A percentile compares a stretch with the other conserved stretches of the same genome.
Conservation (phyloP, 2,113 vertebrate genomes). For the Phaethornis superciliosus region DNA sequence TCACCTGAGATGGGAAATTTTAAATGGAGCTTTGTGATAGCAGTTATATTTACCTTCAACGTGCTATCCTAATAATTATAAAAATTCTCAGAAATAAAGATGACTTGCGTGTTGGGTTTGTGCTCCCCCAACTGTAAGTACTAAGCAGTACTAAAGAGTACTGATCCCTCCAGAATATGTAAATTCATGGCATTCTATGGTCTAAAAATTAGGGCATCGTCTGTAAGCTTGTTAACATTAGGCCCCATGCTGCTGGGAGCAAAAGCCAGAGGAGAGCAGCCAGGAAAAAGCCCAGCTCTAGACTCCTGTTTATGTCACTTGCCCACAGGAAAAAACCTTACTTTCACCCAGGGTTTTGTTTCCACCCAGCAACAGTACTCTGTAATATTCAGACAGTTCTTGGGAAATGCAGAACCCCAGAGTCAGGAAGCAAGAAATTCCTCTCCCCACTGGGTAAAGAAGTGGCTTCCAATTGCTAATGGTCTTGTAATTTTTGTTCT, state of each 20-base stretch:
- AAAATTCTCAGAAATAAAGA: not conserved
- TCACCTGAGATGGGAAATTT: not conserved
- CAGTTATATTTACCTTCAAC: not conserved
- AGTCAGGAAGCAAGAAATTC: not conserved
- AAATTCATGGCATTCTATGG: not conserved
- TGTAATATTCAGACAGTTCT: not conserved
- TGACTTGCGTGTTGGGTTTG: not conserved
- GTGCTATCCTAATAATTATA: not conserved
- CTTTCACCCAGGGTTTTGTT: not conserved
- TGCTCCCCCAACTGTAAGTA: no score
- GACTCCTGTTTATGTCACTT: not conserved
- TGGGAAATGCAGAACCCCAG: not conserved
- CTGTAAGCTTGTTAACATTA: not conserved
- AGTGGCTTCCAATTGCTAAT: not conserved
- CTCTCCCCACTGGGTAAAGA: not conserved
- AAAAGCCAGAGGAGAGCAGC: not conserved
- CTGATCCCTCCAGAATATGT: not conserved
- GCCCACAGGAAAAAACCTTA: not conserved
- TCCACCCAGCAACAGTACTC: not conserved
- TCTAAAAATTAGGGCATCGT: not conserved
- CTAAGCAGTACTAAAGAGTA: not conserved
- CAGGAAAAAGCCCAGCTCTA: not conserved
- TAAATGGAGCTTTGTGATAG: not conserved
- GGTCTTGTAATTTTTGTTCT: not conserved
- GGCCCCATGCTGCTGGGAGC: not conserved